Conservation (phyloP, 2,113 vertebrate genomes). For the Parus major region DNA sequence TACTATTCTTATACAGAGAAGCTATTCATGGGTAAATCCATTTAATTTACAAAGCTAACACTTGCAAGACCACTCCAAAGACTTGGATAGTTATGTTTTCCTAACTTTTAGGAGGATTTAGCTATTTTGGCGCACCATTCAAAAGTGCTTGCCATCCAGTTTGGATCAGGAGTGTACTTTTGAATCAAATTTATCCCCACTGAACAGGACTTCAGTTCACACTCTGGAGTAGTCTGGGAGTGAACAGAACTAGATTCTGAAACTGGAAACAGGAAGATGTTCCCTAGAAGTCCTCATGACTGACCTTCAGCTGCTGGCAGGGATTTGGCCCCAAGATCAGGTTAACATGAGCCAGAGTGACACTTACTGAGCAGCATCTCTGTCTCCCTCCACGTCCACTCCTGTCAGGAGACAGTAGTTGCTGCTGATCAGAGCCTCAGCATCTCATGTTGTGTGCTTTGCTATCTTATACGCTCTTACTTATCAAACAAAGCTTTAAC, state of each 20-base stretch:
- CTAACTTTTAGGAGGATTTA: not conserved
- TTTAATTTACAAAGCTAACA: not conserved
- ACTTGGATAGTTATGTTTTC: not conserved
- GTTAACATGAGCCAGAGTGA: not conserved
- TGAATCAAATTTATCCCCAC: not conserved
- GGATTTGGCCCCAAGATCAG: not conserved
- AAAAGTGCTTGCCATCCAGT: not conserved
- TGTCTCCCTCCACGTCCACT: not conserved
- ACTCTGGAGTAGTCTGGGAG: not conserved
- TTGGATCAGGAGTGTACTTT: not conserved
- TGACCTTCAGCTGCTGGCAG: not conserved
- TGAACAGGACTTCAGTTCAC: not conserved
- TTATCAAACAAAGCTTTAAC: not conserved
- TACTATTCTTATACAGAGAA: not conserved
- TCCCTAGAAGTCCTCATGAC: not conserved
- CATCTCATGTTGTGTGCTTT: not conserved
- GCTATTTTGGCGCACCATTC: not conserved
- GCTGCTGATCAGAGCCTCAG: not conserved
- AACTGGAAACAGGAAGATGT: not conserved
- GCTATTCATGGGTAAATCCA: not conserved
- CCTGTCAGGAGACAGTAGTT: accelerated
- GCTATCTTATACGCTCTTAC: not conserved
- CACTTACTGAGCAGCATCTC: accelerated
- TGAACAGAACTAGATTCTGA: not conserved
- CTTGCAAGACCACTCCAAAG: not conserved